Conservation (phyloP, 53 echinoderm and acorn worm genomes). For the Zoroaster sp. region DNA sequence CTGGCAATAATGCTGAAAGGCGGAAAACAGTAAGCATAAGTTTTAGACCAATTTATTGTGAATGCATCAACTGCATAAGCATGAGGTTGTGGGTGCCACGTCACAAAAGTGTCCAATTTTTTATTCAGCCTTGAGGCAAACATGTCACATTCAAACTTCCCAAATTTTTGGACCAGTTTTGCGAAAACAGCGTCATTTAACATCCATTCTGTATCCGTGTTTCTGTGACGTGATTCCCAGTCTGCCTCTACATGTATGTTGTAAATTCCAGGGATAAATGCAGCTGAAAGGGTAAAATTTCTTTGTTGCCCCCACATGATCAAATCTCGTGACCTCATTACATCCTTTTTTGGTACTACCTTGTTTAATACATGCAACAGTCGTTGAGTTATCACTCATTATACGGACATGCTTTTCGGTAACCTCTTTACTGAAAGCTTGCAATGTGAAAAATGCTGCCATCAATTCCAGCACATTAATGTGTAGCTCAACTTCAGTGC, state of each 20-base stretch:
- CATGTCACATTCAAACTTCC: neutral
- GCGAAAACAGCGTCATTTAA: neutral
- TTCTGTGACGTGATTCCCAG: neutral
- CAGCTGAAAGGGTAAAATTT: slow-evolving; percentile 29
- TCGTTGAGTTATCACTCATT: slow-evolving; percentile 51
- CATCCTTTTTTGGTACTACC: slow-evolving; percentile 31
- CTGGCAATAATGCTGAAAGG: slow-evolving; percentile 41
- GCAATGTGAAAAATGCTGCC: neutral
- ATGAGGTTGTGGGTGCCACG: slow-evolving; percentile 48
- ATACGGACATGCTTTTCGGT: neutral
- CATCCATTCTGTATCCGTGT: slow-evolving; percentile 56
- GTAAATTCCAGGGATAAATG: slow-evolving; percentile 25
- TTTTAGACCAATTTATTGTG: neutral
- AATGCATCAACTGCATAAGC: slow-evolving; percentile 37
- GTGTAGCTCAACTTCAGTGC: neutral
- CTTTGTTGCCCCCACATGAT: slow-evolving; percentile 27
- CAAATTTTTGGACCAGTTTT: neutral
- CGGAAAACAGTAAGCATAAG: slow-evolving; percentile 39
- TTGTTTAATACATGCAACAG: slow-evolving; percentile 55
- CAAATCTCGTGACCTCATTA: slow-evolving; percentile 6
- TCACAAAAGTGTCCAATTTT: slow-evolving; percentile 36
- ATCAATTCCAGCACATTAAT: neutral
- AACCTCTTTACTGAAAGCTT: neutral
- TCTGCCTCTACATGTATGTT: slow-evolving; percentile 49
- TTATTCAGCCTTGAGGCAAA: slow-evolving; percentile 46